Base-by-base conservation (phyloP, 2,888 invertebrate genomes). In the Limnephilus lunatus region DNA sequence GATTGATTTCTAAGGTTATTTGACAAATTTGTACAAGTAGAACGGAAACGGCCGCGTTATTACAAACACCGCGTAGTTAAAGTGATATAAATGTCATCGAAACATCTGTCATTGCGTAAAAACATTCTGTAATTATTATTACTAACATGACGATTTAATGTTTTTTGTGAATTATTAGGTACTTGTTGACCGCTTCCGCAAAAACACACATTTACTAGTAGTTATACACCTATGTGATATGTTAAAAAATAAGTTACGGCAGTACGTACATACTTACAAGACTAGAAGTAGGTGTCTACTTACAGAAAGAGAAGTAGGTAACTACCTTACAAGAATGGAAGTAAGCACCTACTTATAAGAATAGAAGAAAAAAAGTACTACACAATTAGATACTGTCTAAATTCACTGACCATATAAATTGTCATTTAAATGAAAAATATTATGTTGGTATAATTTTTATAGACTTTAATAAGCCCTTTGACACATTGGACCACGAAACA, bases 1-100 rank as follows among this genome's bases (percentile, higher is more conserved):
- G 86, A 86, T 86, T 86, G 86, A 86, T 86, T 86, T 44, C 39
- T 86, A 83, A 83, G 83, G 83, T 86, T 44, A 44, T 30, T 86
- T 86, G 44, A 86, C 68, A 44, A 19, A 48, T 86, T 86, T 44
- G 30, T 86, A 86, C n/a, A 44, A 44, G 44, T 86, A 44, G 44
- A 86, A 86, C 86, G 86, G 86, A 86, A 86, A 44, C 30, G 30
- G 14, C 14, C 44, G n/a, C 14, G 48, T 86, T 44, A 86, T 86
- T 86, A 86, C 35, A 86, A 35, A 44, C 30, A 86, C 44, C 86
- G 86, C 44, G 30, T 83, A 83, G 25, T 83, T 83, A 83, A 83
- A 83, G 35, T 35, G 32, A n/a, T 48, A 48, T 48, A 48, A 86
- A 86, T 86, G 86, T 86, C 86, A 86, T 30, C 25, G 86, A 83